Evolutionary conservation across 2,797 vertebrate genomes (phyloP), one percentile per base, ranked within the genome.

Genomic region (Varecia variegata): DNA sequence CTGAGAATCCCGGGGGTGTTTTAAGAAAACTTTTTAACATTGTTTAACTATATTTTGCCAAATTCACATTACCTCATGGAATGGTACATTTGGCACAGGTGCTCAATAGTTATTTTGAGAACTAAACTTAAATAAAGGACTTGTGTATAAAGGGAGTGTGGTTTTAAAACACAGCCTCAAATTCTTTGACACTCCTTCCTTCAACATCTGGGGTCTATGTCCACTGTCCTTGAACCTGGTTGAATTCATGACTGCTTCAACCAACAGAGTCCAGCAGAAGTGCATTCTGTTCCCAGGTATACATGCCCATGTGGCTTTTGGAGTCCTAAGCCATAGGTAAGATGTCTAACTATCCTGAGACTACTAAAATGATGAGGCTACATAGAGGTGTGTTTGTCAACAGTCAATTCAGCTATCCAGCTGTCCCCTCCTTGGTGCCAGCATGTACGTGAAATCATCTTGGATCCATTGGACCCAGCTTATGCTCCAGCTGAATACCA

Each of bases 91-190:
- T 95, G 56, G 30, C 13, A 58, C 0, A 80, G 32, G 25, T 80
- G 27, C 95, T 90, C 40, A 77, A 56, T 50, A 81, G 35, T 60
- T 92, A 71, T 90, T 96, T 96, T 7, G 83, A 88, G 43, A 86
- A 79, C 30, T 89, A 20, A 82, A 52, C 43, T 82, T 62, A 90
- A 54, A 45, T n/a, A 81, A 17, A 76, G 10, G 2, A 35, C 62
- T 60, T 84, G 38, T 74, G 25, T 92, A 35, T 73, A 88, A 80
- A 90, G 40, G 15, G 23, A 81, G 8, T n/a, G 11, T 87, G 47
- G 27, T 86, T 93, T 94, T 60, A 74, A 95, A 74, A 92, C 45
- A 52, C 27, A 25, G 17, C 43, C 45, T 85, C 21, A 43, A 77
- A 32, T 82, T 89, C 30, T 54, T 88, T 97, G 79, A 62, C 7